A percentile compares a stretch with the other conserved stretches of the same genome.
Evolutionary conservation across 2,113 vertebrate genomes (phyloP).

Genomic region (Phylloscopus trochilus): DNA sequence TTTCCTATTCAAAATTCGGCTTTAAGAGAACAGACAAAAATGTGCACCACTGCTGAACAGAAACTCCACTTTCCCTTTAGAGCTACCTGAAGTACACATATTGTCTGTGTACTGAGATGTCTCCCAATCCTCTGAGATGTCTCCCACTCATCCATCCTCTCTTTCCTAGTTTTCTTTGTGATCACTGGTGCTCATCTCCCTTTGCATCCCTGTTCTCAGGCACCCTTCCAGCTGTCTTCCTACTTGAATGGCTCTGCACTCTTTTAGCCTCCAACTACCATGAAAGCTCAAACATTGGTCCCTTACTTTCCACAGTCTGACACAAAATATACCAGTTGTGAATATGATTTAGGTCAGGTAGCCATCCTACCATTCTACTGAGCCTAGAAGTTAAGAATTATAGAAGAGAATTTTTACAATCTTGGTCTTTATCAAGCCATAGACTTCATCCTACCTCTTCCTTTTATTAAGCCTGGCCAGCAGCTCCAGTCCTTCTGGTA

Average conservation of each 20-base stretch:
- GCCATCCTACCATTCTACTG: not conserved
- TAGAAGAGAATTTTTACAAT: not conserved
- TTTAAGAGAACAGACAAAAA: not conserved
- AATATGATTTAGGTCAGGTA: not conserved
- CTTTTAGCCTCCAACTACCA: not conserved
- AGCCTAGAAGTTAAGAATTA: not conserved
- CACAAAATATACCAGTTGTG: not conserved
- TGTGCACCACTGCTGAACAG: not conserved
- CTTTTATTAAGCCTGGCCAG: not conserved
- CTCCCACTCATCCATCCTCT: not conserved
- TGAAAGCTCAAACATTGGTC: not conserved
- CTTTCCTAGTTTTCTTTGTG: not conserved
- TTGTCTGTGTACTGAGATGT: no score
- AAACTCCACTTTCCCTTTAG: not conserved
- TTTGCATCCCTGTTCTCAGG: not conserved
- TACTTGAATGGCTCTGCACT: not conserved
- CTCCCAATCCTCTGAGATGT: not conserved
- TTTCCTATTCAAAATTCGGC: not conserved
- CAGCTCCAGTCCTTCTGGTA: not conserved
- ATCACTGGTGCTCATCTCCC: not conserved
- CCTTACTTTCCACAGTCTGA: not conserved
- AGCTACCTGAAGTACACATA: not conserved
- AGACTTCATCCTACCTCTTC: not conserved
- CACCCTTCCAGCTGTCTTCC: not conserved
- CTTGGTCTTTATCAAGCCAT: not conserved